These are phyloP conservation scores for Cyprinodon tularosa DNA, from an alignment of 2,113 vertebrate species.

Conservation along the genomic window DNA sequence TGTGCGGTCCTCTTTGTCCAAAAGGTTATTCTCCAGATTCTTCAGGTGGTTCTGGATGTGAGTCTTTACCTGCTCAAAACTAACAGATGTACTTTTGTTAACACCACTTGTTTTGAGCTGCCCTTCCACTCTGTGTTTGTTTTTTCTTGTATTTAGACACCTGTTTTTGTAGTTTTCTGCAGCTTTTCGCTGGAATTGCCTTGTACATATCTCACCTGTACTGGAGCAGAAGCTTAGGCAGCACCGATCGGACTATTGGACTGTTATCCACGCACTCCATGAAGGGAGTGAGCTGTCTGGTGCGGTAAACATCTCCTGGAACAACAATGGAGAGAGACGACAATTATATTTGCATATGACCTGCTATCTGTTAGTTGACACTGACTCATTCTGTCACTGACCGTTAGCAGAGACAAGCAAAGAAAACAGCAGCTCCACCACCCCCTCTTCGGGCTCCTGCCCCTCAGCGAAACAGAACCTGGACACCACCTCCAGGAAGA, in stretches of 20 bases:
- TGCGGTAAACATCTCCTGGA: constrained; percentile 75
- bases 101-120: no score
- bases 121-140: no score
- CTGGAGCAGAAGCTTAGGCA: constrained; percentile 80
- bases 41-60: constrained; percentile 75
- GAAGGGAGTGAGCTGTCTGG: constrained; percentile 78
- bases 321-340: not conserved
- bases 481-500: constrained; percentile 83
- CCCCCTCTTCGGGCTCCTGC: constrained; percentile 50
- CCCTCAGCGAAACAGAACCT: constrained; percentile 74
- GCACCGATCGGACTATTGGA: constrained; percentile 80
- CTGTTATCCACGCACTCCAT: constrained; percentile 80
- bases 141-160: not conserved
- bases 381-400: constrained; percentile 17
- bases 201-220: constrained; percentile 67
- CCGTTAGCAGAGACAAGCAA: constrained; percentile 74
- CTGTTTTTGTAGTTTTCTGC: no score
- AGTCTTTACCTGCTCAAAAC: constrained; percentile 76
- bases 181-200: no score
- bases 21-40: constrained; percentile 71
- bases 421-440: constrained; percentile 80
- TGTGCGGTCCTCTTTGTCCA: constrained; percentile 61
- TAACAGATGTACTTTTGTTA: constrained; percentile 24
- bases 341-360: not conserved
- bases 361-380: not conserved